These are phyloP conservation scores for Lichenostomus cassidix DNA, from an alignment of 2,113 vertebrate genomes.

Conservation along the genomic window DNA sequence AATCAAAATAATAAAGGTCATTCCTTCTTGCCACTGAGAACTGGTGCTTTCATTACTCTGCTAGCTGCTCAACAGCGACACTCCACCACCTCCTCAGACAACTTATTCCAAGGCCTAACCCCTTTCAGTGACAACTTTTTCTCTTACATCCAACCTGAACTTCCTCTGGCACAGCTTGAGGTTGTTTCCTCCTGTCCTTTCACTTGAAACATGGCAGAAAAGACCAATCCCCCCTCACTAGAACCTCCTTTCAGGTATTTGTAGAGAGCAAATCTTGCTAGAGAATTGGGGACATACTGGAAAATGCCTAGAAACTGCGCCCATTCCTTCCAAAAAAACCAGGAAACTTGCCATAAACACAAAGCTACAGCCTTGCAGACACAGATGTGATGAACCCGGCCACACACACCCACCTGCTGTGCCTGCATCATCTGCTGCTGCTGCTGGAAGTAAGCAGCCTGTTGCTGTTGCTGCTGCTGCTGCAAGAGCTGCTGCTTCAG, in stretches of 20 bases:
- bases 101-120: background rate
- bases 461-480: slow-evolving; percentile 56
- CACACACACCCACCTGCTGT: slow-evolving; percentile 80
- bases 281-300: background rate
- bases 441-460: slow-evolving; percentile 65
- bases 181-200: background rate
- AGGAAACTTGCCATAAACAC: background rate
- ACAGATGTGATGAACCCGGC: fast-evolving
- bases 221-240: background rate
- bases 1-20: too few relatives aligned
- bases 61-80: too few relatives aligned
- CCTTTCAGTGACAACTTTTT: background rate
- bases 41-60: too few relatives aligned
- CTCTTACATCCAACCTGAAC: background rate
- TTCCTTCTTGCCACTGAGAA: too few relatives aligned
- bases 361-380: background rate
- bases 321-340: fast-evolving
- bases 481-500: slow-evolving; percentile 81
- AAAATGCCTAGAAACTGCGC: background rate
- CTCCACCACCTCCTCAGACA: background rate
- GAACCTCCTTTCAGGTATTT: background rate
- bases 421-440: slow-evolving; percentile 73
- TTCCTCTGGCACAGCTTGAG: background rate
- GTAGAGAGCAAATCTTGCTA: background rate
- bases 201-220: background rate